Percentiles rank a stretch among this genome's conserved stretches.
Conservation (phyloP, 2,888 invertebrate species). For the Petrolisthes cinctipes region DNA sequence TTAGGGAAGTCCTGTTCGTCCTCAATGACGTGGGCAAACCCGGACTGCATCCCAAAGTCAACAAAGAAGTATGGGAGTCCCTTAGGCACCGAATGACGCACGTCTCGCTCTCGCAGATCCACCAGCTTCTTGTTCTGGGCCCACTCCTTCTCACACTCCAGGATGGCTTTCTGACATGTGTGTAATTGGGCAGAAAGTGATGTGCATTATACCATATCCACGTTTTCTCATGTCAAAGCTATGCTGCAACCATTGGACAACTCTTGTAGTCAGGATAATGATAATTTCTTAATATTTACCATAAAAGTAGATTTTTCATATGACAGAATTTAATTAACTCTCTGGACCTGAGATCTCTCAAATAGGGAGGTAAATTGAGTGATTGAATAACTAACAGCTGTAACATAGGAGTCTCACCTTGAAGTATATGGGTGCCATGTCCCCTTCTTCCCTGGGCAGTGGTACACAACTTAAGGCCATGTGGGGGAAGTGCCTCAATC, state of each 20-base stretch:
- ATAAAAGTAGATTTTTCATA: neutral
- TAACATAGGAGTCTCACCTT: conserved; percentile 72
- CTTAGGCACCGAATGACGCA: conserved; percentile 88
- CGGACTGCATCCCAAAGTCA: conserved; percentile 87
- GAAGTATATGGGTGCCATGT: conserved; percentile 94
- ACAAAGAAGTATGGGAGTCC: conserved; percentile 95
- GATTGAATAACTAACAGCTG: no score
- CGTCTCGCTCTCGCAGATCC: conserved; percentile 78
- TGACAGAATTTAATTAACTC: no score
- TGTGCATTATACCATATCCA: neutral
- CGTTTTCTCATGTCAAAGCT: neutral
- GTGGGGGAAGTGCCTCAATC: conserved; percentile 82
- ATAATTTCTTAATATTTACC: neutral
- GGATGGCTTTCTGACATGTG: conserved; percentile 82
- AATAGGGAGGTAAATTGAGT: neutral
- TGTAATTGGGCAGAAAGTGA: neutral
- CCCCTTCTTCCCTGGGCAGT: conserved; percentile 83
- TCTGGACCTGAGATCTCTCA: neutral
- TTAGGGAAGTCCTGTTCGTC: conserved; percentile 87
- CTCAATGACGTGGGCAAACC: conserved; percentile 97
- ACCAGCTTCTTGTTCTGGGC: conserved; percentile 92
- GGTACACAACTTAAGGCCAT: conserved; percentile 92
- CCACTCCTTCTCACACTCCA: conserved; percentile 96
- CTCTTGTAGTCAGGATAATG: neutral
- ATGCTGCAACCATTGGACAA: neutral